Percentiles rank a stretch among this genome's conserved stretches.
Conservation (phyloP, 1,140 invertebrate species). For the Phenacoccus solenopsis region DNA sequence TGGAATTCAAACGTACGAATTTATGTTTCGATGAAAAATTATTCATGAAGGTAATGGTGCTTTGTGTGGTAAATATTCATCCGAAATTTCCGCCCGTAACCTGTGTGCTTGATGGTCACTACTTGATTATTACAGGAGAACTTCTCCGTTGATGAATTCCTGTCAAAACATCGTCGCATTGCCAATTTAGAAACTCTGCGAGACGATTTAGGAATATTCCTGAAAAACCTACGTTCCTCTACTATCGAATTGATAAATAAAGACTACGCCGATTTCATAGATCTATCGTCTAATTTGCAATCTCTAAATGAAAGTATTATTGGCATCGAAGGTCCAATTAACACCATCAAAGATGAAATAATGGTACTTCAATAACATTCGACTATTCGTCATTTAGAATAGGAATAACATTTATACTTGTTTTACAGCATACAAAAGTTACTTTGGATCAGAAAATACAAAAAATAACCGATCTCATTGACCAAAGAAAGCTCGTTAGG, state of each 20-base stretch:
- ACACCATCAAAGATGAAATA: conserved; percentile 27
- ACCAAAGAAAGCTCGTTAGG: neutral
- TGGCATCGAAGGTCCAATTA: conserved; percentile 60
- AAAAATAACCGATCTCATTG: neutral
- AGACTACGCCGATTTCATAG: conserved; percentile 94
- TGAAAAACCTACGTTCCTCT: conserved; percentile 76
- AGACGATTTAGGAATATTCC: conserved; percentile 77
- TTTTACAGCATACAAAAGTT: neutral
- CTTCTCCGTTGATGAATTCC: conserved; percentile 82
- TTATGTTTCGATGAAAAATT: neutral
- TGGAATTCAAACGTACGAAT: neutral
- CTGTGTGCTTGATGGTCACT: conserved; percentile 23
- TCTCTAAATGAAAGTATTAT: conserved; percentile 77
- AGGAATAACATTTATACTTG: neutral
- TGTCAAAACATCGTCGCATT: conserved; percentile 68
- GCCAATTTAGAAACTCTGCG: conserved; percentile 72
- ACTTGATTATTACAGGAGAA: conserved; percentile 42
- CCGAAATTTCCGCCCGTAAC: too few relatives aligned
- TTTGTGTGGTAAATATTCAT: too few relatives aligned
- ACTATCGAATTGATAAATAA: conserved; percentile 96
- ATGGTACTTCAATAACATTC: neutral
- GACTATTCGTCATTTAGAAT: neutral
- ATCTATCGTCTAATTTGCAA: conserved; percentile 84
- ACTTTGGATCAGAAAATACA: neutral
- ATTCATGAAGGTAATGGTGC: neutral